A percentile compares a stretch with the other conserved stretches of the same genome.
These are phyloP conservation scores for Lontra canadensis DNA, from an alignment of 2,113 vertebrate genomes.

Conservation along the genomic window DNA sequence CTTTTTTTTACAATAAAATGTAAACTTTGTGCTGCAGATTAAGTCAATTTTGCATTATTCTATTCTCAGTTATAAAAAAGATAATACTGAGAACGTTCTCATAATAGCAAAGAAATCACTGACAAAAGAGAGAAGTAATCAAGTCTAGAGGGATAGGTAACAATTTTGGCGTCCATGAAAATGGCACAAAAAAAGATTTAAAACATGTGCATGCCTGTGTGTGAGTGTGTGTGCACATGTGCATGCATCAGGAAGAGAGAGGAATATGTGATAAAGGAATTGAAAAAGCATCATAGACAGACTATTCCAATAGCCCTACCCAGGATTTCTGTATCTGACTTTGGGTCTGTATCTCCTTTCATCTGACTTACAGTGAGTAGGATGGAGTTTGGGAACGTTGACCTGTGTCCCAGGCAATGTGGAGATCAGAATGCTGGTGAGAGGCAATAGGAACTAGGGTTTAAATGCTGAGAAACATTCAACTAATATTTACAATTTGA, in stretches of 20 bases:
- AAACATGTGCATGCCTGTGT: neutral
- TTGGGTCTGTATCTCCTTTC: neutral
- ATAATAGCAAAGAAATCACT: neutral
- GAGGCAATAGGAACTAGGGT: neutral
- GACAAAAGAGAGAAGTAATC: neutral
- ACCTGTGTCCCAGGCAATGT: neutral
- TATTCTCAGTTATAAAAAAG: neutral
- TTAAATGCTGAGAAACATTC: neutral
- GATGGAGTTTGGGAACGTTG: neutral
- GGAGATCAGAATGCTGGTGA: neutral
- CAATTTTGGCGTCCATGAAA: neutral
- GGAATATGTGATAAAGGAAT: neutral
- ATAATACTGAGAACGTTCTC: neutral
- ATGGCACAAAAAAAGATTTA: neutral
- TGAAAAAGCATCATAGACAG: neutral
- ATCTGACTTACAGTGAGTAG: neutral
- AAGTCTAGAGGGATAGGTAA: neutral
- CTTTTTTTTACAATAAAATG: neutral
- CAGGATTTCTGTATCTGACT: neutral
- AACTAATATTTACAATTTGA: neutral
- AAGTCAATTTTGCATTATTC: conserved; percentile 48
- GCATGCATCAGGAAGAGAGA: neutral
- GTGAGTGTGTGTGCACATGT: neutral
- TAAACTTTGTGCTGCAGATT: neutral
- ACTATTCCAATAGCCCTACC: accelerated